A percentile compares a stretch with the other conserved stretches of the same genome.
Evolutionary conservation across 2,113 vertebrate genomes (phyloP).

Genomic region (Carassius auratus): DNA sequence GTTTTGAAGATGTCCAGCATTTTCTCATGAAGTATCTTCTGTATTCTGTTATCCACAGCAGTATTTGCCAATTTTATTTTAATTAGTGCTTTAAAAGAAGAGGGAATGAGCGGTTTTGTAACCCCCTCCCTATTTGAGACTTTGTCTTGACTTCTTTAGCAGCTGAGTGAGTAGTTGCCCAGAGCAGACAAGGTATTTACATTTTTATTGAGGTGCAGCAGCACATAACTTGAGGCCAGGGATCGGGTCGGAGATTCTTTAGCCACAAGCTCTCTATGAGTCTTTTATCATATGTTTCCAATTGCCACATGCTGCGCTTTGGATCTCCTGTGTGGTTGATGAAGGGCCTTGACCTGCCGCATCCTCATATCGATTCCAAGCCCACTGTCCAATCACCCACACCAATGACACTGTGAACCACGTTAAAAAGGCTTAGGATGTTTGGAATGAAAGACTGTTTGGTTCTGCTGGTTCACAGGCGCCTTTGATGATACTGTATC

Average conservation of each 20-base stretch:
- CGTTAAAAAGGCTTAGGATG: constrained; percentile 35
- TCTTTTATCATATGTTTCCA: constrained; percentile 41
- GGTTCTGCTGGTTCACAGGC: constrained; percentile 14
- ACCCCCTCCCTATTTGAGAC: neutral
- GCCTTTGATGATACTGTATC: neutral
- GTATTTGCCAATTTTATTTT: neutral
- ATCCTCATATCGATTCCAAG: constrained; percentile 26
- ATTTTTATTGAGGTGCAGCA: constrained; percentile 32
- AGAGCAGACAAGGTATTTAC: constrained; percentile 21
- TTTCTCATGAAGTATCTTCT: neutral
- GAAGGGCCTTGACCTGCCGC: constrained; percentile 16
- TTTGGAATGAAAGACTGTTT: constrained; percentile 27
- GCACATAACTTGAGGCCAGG: constrained; percentile 10
- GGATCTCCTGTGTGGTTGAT: constrained; percentile 17
- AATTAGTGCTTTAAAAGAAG: constrained; percentile 1
- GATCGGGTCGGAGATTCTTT: constrained; percentile 22
- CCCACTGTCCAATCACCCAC: constrained; percentile 21
- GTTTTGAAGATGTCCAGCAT: neutral
- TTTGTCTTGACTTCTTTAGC: neutral
- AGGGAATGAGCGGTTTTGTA: neutral
- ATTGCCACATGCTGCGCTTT: constrained; percentile 13
- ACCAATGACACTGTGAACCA: constrained; percentile 25
- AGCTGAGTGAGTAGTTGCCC: neutral
- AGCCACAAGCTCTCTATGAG: constrained; percentile 10
- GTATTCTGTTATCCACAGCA: neutral